Base-by-base conservation (phyloP, 2,113 vertebrate species). In the Turdus rufiventris region DNA sequence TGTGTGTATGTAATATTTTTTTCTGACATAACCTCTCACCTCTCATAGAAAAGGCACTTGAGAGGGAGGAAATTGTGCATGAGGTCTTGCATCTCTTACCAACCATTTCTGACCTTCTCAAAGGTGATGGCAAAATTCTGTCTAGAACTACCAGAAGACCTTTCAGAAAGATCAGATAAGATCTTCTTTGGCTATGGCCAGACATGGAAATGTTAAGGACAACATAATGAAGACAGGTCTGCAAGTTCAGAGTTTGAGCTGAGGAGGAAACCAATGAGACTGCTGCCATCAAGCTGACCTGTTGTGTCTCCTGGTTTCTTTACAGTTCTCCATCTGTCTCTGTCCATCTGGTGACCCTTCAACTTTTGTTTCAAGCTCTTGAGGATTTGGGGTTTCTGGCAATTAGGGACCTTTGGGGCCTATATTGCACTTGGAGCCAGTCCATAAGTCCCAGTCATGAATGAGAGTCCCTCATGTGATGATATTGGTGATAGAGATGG, bases 301-400 rank as follows among this genome's bases (percentile, higher is more conserved):
- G 42, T 79, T 62, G 7, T 36, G n/a, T 83, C 51, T 94, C 38
- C 31, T 77, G 75, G 7, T 86, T 77, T 63, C 75, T 86, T 80
- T 86, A 75, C 43, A 43, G 29, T 70, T 95, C 75, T 94, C 62
- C 71, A 58, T 90, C 85, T 96, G 54, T 43, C 74, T 85, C 74
- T 85, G 66, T 82, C 81, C 50, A 76, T 79, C 77, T 85, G 70
- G 57, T 88, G 91, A 93, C 47, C 71, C 54, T 73, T 66, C 51
- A 57, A 58, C 88, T 91, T 72, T 73, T 61, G 82, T 62, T 85
- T 20, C 42, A 89, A 5, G 10, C 62, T 88, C 67, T 85, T 83
- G 82, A 56, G 78, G 45, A 23, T 87, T 68, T 36, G 78, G 36
- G 54, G 5, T 29, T 93, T 93, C 63, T 67, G 33, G 53, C 5